These are phyloP conservation scores for Lampropteryx suffumata DNA, from an alignment of 2,888 invertebrate genomes.

Conservation along the genomic window DNA sequence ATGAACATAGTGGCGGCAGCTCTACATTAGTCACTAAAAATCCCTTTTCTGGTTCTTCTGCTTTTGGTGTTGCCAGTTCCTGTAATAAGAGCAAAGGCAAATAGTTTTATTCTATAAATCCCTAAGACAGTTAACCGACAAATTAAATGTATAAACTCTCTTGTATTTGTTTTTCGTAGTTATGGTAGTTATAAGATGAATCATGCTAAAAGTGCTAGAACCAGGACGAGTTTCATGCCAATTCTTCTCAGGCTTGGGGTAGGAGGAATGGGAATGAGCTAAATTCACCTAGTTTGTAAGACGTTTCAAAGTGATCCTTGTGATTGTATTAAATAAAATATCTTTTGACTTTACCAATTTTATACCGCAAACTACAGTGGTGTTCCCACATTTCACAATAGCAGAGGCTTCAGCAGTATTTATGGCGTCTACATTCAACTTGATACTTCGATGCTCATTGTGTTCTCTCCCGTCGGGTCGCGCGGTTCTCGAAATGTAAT, in stretches of 20 bases:
- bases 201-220: too few relatives aligned
- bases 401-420: conserved; percentile 88
- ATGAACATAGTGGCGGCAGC: conserved; percentile 89
- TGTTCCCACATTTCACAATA: conserved; percentile 91
- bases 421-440: conserved; percentile 66
- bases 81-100: conserved; percentile 50
- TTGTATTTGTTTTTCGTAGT: too few relatives aligned
- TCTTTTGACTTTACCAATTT: conserved; percentile 87
- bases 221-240: too few relatives aligned
- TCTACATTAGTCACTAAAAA: conserved; percentile 92
- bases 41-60: conserved; percentile 87
- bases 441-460: conserved; percentile 85
- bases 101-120: neutral
- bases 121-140: too few relatives aligned
- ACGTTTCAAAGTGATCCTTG: too few relatives aligned
- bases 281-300: too few relatives aligned
- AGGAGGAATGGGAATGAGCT: too few relatives aligned
- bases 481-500: conserved; percentile 86
- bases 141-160: too few relatives aligned
- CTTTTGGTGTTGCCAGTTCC: conserved; percentile 90
- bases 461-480: conserved; percentile 91
- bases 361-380: conserved; percentile 92
- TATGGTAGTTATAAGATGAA: too few relatives aligned
- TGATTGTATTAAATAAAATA: neutral
- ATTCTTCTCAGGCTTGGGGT: too few relatives aligned